Conservation (phyloP, 2,113 vertebrate species). For the Pangasianodon hypophthalmus region DNA sequence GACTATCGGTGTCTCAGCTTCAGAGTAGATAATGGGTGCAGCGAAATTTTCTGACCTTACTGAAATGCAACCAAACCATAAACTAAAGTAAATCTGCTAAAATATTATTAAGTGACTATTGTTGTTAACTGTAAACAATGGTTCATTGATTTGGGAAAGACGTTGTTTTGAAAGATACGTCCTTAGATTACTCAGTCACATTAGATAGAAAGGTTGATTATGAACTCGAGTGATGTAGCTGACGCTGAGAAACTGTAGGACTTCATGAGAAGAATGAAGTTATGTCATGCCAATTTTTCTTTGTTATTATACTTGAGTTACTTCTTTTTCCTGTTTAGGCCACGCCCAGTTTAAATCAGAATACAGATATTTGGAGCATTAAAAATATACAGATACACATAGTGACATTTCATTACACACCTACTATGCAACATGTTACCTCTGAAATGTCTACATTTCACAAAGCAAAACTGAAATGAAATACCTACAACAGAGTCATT, state of each 20-base stretch:
- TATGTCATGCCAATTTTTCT: not conserved
- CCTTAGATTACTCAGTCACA: not conserved
- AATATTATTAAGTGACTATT: not conserved
- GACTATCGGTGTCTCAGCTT: not conserved
- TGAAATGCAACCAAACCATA: not conserved
- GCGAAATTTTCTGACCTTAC: not conserved
- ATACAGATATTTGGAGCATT: not conserved
- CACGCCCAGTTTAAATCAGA: not conserved
- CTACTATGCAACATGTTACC: not conserved
- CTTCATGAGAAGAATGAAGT: not conserved
- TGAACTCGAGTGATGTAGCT: not conserved
- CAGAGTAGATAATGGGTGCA: not conserved
- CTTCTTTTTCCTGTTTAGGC: not conserved
- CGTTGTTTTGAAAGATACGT: not conserved
- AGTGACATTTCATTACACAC: not conserved
- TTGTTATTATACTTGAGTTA: not conserved
- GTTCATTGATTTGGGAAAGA: not conserved
- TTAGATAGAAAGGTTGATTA: not conserved
- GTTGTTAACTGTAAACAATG: not conserved
- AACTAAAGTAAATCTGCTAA: not conserved
- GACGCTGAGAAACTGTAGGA: not conserved
- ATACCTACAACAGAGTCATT: not conserved
- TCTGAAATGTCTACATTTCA: not conserved
- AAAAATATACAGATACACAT: not conserved
- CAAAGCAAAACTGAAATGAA: not conserved